Evolutionary conservation across 2,797 vertebrate species (phyloP).

Genomic region (Cossypha polioptera): DNA sequence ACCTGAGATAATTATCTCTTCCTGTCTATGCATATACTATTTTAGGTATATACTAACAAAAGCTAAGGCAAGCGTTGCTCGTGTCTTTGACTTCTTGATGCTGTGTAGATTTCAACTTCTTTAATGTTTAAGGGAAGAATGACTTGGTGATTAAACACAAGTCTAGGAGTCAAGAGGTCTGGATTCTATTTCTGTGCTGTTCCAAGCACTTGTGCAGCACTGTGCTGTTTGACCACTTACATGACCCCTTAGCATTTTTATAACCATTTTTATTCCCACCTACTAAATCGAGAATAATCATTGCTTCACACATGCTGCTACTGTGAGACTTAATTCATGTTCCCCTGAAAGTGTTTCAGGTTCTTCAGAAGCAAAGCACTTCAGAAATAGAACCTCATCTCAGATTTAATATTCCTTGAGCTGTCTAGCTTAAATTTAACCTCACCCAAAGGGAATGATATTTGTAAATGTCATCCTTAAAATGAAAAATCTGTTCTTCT

Average conservation of each 20-base stretch:
- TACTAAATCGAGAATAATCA: background rate
- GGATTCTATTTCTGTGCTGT: conserved; percentile 42
- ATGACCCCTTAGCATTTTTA: background rate
- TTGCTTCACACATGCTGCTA: background rate
- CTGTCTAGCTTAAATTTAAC: background rate
- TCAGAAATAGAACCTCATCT: conserved; percentile 12
- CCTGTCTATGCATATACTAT: background rate
- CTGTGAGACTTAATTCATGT: background rate
- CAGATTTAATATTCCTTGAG: background rate
- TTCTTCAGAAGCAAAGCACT: background rate
- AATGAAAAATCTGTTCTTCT: conserved; percentile 14
- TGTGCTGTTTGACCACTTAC: background rate
- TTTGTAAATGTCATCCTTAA: conserved; percentile 48
- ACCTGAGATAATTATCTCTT: background rate
- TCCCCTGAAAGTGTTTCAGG: background rate
- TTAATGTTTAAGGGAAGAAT: conserved; percentile 21
- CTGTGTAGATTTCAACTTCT: background rate
- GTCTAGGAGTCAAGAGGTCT: conserved; percentile 35
- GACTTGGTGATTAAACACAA: conserved; percentile 3
- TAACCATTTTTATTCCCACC: conserved; percentile 21
- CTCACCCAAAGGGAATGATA: background rate
- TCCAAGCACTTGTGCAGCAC: no score
- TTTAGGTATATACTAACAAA: conserved; percentile 6
- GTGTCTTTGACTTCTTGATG: conserved; percentile 14
- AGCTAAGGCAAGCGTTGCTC: background rate